These are phyloP conservation scores for Cephus spinipes DNA, from an alignment of 2,888 invertebrate genomes.

Conservation along the genomic window DNA sequence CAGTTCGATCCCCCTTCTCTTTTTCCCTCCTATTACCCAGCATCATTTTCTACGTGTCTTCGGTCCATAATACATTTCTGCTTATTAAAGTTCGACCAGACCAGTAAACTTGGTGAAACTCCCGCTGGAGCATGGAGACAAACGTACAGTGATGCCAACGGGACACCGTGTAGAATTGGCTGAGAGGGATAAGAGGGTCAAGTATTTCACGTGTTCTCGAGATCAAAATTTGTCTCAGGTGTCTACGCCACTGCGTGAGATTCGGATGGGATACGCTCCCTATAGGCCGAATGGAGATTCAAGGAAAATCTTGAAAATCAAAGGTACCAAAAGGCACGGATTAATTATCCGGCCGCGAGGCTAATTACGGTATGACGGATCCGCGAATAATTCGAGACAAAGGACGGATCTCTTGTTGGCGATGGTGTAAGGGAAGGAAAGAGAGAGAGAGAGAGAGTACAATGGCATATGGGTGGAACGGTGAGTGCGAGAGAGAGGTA, in stretches of 20 bases:
- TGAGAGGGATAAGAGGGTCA: background rate
- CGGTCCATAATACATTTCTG: background rate
- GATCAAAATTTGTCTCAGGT: background rate
- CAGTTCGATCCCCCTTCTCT: background rate
- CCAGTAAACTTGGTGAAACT: background rate
- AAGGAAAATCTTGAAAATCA: background rate
- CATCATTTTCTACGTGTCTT: background rate
- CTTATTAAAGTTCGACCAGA: background rate
- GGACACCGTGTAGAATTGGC: background rate
- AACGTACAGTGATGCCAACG: background rate
- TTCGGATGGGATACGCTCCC: background rate
- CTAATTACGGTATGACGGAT: background rate
- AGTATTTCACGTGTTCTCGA: background rate
- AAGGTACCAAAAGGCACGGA: background rate
- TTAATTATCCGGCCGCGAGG: background rate
- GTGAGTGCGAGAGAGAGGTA: background rate
- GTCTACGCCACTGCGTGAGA: background rate
- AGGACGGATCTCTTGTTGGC: background rate
- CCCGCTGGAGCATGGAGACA: background rate
- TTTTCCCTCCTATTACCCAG: background rate
- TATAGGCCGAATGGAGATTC: background rate
- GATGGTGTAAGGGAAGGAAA: background rate
- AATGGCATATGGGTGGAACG: background rate
- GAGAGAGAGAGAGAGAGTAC: too few species aligned
- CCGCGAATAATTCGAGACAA: conserved; percentile 7